These are phyloP conservation scores for Thera obeliscata DNA, from an alignment of 2,888 invertebrate genomes.

Conservation along the genomic window DNA sequence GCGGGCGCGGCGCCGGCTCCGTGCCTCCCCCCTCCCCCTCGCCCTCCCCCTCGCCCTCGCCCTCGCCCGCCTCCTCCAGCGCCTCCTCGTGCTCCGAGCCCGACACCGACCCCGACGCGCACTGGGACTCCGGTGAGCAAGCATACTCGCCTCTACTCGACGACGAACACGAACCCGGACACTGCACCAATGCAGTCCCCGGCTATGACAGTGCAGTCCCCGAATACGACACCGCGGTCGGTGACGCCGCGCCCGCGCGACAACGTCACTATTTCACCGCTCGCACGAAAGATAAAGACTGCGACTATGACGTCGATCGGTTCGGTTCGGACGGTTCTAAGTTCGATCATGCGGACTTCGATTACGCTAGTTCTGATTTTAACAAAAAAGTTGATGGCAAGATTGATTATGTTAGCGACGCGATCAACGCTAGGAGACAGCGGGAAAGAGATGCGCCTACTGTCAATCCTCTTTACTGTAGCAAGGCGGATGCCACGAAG, in stretches of 20 bases:
- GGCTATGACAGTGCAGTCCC: too few relatives aligned
- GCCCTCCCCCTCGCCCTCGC: conserved; percentile 43
- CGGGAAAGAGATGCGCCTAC: conserved; percentile 3
- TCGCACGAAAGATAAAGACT: background rate
- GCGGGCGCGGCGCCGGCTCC: conserved; percentile 25
- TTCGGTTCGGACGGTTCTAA: background rate
- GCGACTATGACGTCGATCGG: background rate
- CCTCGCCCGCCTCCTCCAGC: conserved; percentile 55
- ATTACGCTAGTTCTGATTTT: background rate
- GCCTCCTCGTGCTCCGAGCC: conserved; percentile 67
- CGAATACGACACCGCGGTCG: background rate
- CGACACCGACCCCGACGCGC: conserved; percentile 77
- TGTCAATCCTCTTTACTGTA: conserved; percentile 14
- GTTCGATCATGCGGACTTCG: background rate
- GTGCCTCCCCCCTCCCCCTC: conserved; percentile 39
- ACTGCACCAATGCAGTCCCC: too few relatives aligned
- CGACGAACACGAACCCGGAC: background rate
- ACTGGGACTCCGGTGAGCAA: conserved; percentile 91
- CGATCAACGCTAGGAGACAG: background rate
- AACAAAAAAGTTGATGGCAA: background rate
- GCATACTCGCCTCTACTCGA: conserved; percentile 27
- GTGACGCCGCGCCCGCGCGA: background rate
- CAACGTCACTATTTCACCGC: background rate
- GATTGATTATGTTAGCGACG: background rate
- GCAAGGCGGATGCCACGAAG: background rate